These are phyloP conservation scores for Zaprionus nigranus DNA, from an alignment of 1,140 invertebrate genomes.

Conservation along the genomic window DNA sequence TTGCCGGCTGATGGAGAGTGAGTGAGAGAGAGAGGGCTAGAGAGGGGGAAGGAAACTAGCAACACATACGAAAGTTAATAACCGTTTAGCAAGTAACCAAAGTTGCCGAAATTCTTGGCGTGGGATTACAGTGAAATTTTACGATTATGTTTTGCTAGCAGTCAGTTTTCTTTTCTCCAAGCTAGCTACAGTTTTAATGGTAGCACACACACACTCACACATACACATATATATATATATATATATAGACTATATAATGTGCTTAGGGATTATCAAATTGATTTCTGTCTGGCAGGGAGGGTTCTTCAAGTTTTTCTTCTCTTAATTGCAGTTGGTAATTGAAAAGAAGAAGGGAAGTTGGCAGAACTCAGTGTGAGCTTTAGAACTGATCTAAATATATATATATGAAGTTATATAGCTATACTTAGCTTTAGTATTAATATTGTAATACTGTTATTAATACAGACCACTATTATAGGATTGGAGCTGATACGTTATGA, in stretches of 20 bases:
- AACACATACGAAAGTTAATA: slow-evolving; percentile 78
- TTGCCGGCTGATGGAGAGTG: neutral
- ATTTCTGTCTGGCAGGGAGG: slow-evolving; percentile 21
- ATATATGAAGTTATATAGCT: too few relatives aligned
- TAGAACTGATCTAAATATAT: neutral
- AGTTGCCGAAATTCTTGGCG: slow-evolving; percentile 40
- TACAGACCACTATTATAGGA: too few relatives aligned
- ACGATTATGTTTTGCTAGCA: slow-evolving; percentile 53
- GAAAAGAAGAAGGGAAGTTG: neutral
- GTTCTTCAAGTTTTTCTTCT: neutral
- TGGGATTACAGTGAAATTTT: slow-evolving; percentile 48
- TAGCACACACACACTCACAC: neutral
- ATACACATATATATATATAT: neutral
- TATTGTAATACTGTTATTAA: too few relatives aligned
- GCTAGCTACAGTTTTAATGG: neutral
- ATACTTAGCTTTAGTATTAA: too few relatives aligned
- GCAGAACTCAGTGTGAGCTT: too few relatives aligned
- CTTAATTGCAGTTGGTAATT: slow-evolving; percentile 2
- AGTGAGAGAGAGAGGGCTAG: too few relatives aligned
- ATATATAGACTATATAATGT: slow-evolving; percentile 13
- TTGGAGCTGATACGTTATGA: too few relatives aligned
- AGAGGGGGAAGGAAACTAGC: neutral
- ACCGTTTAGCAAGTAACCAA: slow-evolving; percentile 72
- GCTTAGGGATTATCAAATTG: slow-evolving; percentile 55
- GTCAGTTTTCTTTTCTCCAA: slow-evolving; percentile 26